Evolutionary conservation across 1,140 invertebrate species (phyloP), one percentile per base, ranked within the genome.

Genomic region (Philotrypesis tridentata): DNA sequence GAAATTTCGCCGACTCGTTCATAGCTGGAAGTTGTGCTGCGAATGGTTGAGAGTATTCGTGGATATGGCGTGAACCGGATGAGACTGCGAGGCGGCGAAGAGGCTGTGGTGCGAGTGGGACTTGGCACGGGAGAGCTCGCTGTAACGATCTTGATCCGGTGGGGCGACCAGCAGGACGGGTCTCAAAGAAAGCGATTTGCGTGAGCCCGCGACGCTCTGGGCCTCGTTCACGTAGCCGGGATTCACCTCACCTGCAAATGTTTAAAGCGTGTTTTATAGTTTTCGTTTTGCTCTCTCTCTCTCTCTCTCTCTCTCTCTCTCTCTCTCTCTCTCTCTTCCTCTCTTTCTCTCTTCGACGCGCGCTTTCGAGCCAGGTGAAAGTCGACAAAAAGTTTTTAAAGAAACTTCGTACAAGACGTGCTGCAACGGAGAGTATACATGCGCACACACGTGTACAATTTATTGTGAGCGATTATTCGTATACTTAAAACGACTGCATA

Each of bases 101-200:
- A 92, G 85, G 78, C 91, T 92, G 72, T 91, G 91, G 85, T 92
- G 91, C 7, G 91, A 92, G 75, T 92, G 91, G 2, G 91, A 92
- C 80, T 92, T 92, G 9, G 89, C 90, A 61, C 91, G 87, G 1
- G 91, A 92, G n/a, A 92, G 82, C 80, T 92, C 91, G 67, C 90
- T 92, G 80, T 91, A 91, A 67, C 91, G 89, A 48, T 92, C 91
- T 73, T 91, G 92, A 48, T 93, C 93, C 8, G 93, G 93, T 27
- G 95, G 95, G 40, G 95, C 95, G 90, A 97, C 96, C 84, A 96
- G 88, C 68, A 97, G 91, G 0, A 98, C 96, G 7, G 97, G 97
- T 91, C 97, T 96, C 23, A 98, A 91, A 80, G 96, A 96, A 17
- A 97, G 91, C 0, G 96, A 97, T 89, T 97, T 97, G 74, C 96